Evolutionary conservation across 2,113 vertebrate genomes (phyloP).

Genomic region (Sinocyclocheilus maitianheensis): DNA sequence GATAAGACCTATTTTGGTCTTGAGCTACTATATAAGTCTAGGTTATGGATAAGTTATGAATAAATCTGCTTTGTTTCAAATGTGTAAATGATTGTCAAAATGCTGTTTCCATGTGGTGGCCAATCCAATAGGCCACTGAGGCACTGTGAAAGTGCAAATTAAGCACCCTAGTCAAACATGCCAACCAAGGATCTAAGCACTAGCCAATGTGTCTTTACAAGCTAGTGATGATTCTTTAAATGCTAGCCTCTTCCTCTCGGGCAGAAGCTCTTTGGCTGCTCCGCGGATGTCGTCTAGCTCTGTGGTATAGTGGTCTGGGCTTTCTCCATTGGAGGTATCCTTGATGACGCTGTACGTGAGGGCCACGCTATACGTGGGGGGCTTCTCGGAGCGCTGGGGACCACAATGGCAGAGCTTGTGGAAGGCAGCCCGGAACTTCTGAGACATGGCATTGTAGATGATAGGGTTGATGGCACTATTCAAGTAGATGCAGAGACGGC

Average conservation of each 20-base stretch:
- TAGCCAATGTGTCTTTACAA: conserved; percentile 69
- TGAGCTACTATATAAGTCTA: background rate
- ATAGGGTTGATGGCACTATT: conserved; percentile 97
- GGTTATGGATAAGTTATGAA: background rate
- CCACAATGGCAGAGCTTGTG: conserved; percentile 90
- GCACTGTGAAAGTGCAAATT: conserved; percentile 13
- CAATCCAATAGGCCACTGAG: conserved; percentile 2
- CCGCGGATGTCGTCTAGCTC: conserved; percentile 84
- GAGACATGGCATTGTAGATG: conserved; percentile 98
- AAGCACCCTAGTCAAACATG: background rate
- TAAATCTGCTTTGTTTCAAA: background rate
- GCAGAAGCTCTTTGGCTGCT: conserved; percentile 75
- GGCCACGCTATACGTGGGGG: conserved; percentile 77
- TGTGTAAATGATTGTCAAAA: conserved; percentile 5
- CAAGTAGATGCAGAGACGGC: conserved; percentile 94
- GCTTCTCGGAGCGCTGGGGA: conserved; percentile 79
- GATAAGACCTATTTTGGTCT: background rate
- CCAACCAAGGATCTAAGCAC: conserved; percentile 56
- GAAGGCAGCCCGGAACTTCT: conserved; percentile 95
- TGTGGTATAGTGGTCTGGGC: conserved; percentile 85
- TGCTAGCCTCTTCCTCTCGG: conserved; percentile 74
- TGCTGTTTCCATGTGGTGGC: background rate
- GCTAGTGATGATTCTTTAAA: conserved; percentile 74
- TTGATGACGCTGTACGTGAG: conserved; percentile 90
- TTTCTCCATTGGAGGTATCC: conserved; percentile 83